Base-by-base conservation (phyloP, 2,113 vertebrate species). In the Pagrus major region DNA sequence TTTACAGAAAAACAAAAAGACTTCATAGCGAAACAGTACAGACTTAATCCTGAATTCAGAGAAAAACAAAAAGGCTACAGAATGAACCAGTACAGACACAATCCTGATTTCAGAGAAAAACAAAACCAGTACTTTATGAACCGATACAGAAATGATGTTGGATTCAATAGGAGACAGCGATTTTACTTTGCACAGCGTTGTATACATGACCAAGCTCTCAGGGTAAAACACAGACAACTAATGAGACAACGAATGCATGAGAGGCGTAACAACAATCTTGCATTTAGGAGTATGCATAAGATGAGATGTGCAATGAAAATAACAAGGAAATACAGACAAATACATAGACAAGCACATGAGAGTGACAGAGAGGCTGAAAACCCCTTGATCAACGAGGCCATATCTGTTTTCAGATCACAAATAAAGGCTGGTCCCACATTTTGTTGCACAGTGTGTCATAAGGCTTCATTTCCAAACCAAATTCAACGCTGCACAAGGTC, bases 301-400 rank as follows among this genome's bases (percentile, higher is more conserved):
- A 21, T 69, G 27, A 52, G 42, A 8, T 85, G 86, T 73, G 66
- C 75, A 6, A 2, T 31, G 4, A 58, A 65, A 6, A 77, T 85
- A 10, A 66, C 56, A 46, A 31, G 6, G 10, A 83, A 69, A 65
- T 85, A 76, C 80, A 83, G 20, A 61, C 23, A 2, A n/a, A 51
- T 31, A 0, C 2, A 21, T 16, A 20, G 9, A 35, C n/a, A n/a
- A n/a, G n/a, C 29, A 33, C 7, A 2, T 58, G 55, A 59, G 16
- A 27, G 25, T 29, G 25, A 55, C 52, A 55, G 52, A 55, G 25
- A 52, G 49, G 12, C 6, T 29, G 54, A 55, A 12, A 55, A 55
- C n/a, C 2, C 25, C 31, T 55, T 55, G 27, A 55, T 55, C 27
- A 31, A 2, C 16, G 25, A 55, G 15, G 54, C 54, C 54, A 56